Evolutionary conservation across 2,113 vertebrate genomes (phyloP).

Genomic region (Passer montanus): DNA sequence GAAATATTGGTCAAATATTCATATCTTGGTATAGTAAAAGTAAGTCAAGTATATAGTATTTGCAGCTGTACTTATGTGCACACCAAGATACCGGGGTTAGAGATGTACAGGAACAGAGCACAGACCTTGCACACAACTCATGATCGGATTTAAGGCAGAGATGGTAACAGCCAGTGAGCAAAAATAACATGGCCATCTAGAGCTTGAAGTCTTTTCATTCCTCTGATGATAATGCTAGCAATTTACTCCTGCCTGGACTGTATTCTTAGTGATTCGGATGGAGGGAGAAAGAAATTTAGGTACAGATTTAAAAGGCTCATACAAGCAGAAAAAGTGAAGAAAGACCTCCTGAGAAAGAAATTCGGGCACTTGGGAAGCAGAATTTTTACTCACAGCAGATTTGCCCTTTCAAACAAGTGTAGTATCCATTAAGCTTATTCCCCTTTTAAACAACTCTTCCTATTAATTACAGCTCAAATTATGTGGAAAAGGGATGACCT

Average conservation of each 20-base stretch:
- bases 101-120: not conserved
- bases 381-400: not conserved
- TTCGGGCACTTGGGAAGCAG: not conserved
- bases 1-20: not conserved
- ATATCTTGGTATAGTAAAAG: not conserved
- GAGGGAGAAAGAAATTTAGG: not conserved
- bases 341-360: not conserved
- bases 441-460: not conserved
- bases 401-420: not conserved
- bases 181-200: not conserved
- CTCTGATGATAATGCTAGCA: not conserved
- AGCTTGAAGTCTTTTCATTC: not conserved
- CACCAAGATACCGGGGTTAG: not conserved
- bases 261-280: not conserved
- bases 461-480: slow-evolving; percentile 25
- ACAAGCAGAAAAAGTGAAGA: not conserved
- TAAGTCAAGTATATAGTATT: not conserved
- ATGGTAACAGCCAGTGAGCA: not conserved
- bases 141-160: not conserved
- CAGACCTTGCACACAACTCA: not conserved
- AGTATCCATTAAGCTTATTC: not conserved
- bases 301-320: not conserved
- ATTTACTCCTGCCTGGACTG: not conserved
- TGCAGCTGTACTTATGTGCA: not conserved
- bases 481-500: not conserved